Evolutionary conservation across 2,797 vertebrate species (phyloP).

Genomic region (Falco cherrug): DNA sequence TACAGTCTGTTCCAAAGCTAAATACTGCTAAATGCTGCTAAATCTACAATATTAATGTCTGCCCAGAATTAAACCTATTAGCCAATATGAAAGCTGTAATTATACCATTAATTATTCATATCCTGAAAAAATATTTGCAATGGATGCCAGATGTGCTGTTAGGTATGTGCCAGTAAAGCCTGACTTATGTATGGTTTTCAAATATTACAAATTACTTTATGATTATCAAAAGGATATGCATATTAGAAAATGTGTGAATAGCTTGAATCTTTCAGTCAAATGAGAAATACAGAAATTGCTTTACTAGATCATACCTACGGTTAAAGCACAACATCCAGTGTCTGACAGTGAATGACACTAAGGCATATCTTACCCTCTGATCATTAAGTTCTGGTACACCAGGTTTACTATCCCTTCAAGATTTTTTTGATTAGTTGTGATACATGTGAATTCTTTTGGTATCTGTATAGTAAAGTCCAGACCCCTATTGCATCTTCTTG

Average conservation of each 20-base stretch:
- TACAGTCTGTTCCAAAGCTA: neutral
- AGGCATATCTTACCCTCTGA: neutral
- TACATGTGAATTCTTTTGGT: neutral
- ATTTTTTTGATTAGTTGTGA: neutral
- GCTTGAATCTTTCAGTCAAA: neutral
- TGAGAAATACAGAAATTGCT: neutral
- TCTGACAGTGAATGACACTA: neutral
- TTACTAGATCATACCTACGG: neutral
- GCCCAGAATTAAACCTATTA: neutral
- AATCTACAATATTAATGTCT: neutral
- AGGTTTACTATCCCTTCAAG: neutral
- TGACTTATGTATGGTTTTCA: neutral
- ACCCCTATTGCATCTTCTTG: neutral
- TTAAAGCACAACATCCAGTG: neutral
- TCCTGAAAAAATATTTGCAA: conserved; percentile 20
- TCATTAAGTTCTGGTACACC: neutral
- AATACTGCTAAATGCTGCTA: neutral
- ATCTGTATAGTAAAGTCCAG: neutral
- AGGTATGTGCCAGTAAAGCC: neutral
- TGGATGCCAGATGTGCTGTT: neutral
- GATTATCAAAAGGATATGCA: neutral
- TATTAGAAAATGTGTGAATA: conserved; percentile 11
- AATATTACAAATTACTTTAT: neutral
- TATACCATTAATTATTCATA: neutral
- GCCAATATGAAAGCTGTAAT: neutral